Percentiles rank a stretch among this genome's conserved stretches.
These are phyloP conservation scores for Bujurquina vittata DNA, from an alignment of 2,113 vertebrate species.

Conservation along the genomic window DNA sequence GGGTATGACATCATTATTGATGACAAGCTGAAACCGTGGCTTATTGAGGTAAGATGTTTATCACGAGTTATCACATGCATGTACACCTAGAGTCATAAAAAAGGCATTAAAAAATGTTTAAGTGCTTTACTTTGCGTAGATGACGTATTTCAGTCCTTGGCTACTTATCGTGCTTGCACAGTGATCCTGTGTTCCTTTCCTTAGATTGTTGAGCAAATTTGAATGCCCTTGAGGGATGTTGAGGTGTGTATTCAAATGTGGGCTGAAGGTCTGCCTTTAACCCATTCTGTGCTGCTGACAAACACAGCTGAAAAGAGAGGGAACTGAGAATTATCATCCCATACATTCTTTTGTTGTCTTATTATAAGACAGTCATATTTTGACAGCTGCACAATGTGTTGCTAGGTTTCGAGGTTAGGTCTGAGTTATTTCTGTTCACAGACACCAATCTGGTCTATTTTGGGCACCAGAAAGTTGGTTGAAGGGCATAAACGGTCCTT, in stretches of 20 bases:
- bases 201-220: constrained; percentile 32
- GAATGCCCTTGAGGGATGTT: constrained; percentile 25
- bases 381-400: constrained; percentile 6
- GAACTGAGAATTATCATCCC: background rate
- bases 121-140: background rate
- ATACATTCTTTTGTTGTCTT: background rate
- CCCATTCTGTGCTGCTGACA: background rate
- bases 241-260: constrained; percentile 11
- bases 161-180: constrained; percentile 9
- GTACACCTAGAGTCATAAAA: background rate
- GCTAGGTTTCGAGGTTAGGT: constrained; percentile 63
- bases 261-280: constrained; percentile 28
- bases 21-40: constrained; percentile 96
- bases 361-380: background rate
- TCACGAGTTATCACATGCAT: background rate
- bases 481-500: constrained; percentile 28
- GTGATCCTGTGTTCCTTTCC: constrained; percentile 4
- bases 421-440: constrained; percentile 55
- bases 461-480: constrained; percentile 19
- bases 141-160: background rate
- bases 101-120: background rate
- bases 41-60: constrained; percentile 90
- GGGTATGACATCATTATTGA: constrained; percentile 99
- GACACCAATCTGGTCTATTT: constrained; percentile 57
- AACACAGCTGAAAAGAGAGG: background rate